phyloP scores from a whole-genome alignment of 2,888 invertebrate genomes.

The Caenorhabditis becei region DNA sequence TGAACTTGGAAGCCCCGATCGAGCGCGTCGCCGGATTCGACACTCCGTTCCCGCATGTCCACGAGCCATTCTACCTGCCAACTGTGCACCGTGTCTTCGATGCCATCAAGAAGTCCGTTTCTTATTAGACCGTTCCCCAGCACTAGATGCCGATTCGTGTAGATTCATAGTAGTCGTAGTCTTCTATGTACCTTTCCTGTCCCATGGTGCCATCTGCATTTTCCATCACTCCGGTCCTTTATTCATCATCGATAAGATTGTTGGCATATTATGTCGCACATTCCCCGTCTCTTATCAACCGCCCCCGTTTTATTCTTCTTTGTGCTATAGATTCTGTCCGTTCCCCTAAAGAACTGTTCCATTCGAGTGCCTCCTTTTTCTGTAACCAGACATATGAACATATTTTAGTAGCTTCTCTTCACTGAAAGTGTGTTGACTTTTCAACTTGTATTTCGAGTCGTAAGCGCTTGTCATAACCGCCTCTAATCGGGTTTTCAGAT shows the following conservation, averaged over 20 bases:
- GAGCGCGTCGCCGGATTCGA: slow-evolving; percentile 94
- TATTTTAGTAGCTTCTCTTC: background rate
- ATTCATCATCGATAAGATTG: slow-evolving; percentile 9
- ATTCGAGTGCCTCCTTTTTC: slow-evolving; percentile 3
- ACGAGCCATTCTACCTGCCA: slow-evolving; percentile 96
- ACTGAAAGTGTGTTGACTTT: background rate
- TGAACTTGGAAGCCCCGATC: slow-evolving; percentile 94
- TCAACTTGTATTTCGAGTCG: background rate
- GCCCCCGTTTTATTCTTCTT: slow-evolving; percentile 11
- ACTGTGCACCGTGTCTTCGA: slow-evolving; percentile 93
- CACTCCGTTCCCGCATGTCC: slow-evolving; percentile 96
- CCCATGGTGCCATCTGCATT: slow-evolving; percentile 47
- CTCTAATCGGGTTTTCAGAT: background rate
- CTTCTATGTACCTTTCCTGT: slow-evolving; percentile 12
- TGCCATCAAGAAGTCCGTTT: slow-evolving; percentile 88
- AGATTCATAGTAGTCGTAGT: slow-evolving; percentile 2
- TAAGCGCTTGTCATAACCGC: background rate
- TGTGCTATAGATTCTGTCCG: slow-evolving; percentile 34
- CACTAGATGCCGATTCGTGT: slow-evolving; percentile 1
- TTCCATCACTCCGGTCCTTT: slow-evolving; percentile 10
- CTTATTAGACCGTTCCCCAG: slow-evolving; percentile 84
- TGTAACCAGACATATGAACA: background rate
- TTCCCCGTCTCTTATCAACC: slow-evolving; percentile 20
- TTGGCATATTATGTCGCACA: slow-evolving; percentile 25
- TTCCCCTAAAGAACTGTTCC: slow-evolving; percentile 1